Evolutionary conservation across 1,140 invertebrate genomes (phyloP).

Genomic region (Drosophila ananassae): DNA sequence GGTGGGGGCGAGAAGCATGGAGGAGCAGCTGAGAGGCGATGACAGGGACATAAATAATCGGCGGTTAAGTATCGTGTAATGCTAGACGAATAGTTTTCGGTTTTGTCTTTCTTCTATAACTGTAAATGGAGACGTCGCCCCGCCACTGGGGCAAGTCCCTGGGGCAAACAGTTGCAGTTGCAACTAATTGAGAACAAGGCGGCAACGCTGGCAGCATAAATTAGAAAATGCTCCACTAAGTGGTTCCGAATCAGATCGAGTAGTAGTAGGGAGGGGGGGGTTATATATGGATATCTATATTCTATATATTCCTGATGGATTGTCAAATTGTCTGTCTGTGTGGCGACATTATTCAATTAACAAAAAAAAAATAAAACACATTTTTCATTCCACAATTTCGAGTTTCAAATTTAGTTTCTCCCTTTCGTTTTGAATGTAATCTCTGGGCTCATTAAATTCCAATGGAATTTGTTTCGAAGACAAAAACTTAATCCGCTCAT

Average conservation of each 20-base stretch:
- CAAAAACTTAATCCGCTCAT: slow-evolving; percentile 50
- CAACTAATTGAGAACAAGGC: slow-evolving; percentile 52
- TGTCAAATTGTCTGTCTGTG: slow-evolving; percentile 33
- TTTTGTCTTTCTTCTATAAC: slow-evolving; percentile 25
- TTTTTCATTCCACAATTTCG: background rate
- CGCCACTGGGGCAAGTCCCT: slow-evolving; percentile 17
- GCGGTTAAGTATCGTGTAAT: slow-evolving; percentile 52
- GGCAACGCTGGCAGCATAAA: slow-evolving; percentile 42
- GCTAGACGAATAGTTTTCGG: slow-evolving; percentile 51
- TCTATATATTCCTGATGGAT: slow-evolving; percentile 30
- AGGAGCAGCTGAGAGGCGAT: slow-evolving; percentile 44
- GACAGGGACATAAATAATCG: slow-evolving; percentile 52
- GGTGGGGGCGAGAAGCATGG: background rate
- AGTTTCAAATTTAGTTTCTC: background rate
- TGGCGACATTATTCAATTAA: slow-evolving; percentile 46
- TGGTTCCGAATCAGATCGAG: slow-evolving; percentile 3
- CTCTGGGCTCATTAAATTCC: slow-evolving; percentile 50
- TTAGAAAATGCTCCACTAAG: slow-evolving; percentile 31
- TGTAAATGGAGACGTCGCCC: slow-evolving; percentile 44
- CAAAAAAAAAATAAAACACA: background rate
- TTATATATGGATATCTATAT: background rate
- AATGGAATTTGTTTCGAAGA: slow-evolving; percentile 47
- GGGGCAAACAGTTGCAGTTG: slow-evolving; percentile 44
- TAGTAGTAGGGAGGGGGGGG: background rate
- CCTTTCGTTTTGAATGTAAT: slow-evolving; percentile 33